Conservation (phyloP, 1,140 invertebrate genomes). For the Liolophura sinensis region DNA sequence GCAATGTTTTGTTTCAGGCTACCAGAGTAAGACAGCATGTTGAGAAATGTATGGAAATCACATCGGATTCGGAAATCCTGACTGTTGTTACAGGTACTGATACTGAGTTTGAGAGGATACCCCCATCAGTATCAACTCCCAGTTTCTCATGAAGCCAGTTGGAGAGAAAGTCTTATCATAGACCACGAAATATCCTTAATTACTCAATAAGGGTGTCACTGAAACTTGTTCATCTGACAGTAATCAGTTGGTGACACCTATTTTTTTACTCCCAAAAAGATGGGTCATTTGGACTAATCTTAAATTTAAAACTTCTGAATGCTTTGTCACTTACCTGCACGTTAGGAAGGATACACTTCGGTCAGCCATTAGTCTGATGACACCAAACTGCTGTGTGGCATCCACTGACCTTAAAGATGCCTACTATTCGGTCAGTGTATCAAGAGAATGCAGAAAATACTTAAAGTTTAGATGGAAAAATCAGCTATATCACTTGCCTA, state of each 20-base stretch:
- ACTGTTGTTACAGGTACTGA: no score
- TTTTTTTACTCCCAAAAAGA: conserved; percentile 20
- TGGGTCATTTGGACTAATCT: conserved; percentile 16
- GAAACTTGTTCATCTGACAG: no score
- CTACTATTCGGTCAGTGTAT: conserved; percentile 15
- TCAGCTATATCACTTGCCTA: conserved; percentile 7
- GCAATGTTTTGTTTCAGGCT: no score
- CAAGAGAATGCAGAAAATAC: conserved; percentile 10
- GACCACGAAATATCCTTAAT: no score
- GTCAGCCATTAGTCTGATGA: conserved; percentile 13
- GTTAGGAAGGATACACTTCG: conserved; percentile 26
- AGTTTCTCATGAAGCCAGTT: no score
- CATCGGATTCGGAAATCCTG: no score
- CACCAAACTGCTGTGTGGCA: conserved; percentile 15
- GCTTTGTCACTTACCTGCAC: conserved; percentile 13
- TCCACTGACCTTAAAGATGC: conserved; percentile 22
- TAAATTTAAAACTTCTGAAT: conserved; percentile 24
- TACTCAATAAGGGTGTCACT: no score
- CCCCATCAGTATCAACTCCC: no score
- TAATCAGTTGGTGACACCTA: conserved; percentile 22
- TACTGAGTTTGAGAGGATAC: no score
- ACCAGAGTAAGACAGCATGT: no score
- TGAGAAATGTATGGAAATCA: no score
- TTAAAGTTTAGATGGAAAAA: conserved; percentile 13
- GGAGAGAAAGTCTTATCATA: no score